Evolutionary conservation across 1,140 invertebrate genomes (phyloP).

Genomic region (Drosophila bocqueti): DNA sequence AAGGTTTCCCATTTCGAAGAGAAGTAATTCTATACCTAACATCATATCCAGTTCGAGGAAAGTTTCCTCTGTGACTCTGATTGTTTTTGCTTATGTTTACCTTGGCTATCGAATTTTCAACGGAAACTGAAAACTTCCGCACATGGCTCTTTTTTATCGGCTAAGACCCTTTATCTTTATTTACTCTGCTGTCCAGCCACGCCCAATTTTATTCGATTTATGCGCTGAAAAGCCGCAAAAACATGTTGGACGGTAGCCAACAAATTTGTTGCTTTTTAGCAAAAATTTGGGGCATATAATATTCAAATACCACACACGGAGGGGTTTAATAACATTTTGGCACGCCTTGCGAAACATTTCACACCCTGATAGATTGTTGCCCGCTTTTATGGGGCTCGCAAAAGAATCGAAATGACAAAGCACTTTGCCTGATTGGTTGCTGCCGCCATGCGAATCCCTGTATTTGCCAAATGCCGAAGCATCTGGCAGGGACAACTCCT

Average conservation of each 20-base stretch:
- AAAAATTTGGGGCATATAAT: conserved; percentile 49
- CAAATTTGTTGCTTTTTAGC: conserved; percentile 28
- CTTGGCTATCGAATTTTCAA: background rate
- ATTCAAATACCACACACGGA: conserved; percentile 50
- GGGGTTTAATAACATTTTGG: conserved; percentile 62
- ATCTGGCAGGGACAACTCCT: conserved; percentile 2
- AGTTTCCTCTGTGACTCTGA: background rate
- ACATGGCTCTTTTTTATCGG: conserved; percentile 15
- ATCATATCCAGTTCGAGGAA: too few relatives aligned
- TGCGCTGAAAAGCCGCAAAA: conserved; percentile 36
- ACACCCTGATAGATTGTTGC: conserved; percentile 39
- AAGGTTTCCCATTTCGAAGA: background rate
- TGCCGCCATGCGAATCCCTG: conserved; percentile 6
- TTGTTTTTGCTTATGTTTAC: conserved; percentile 2
- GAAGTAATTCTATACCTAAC: background rate
- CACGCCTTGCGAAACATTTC: conserved; percentile 42
- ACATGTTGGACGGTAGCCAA: conserved; percentile 30
- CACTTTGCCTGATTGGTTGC: conserved; percentile 41
- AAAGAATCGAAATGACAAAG: conserved; percentile 17
- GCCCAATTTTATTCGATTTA: conserved; percentile 51
- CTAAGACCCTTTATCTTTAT: conserved; percentile 22
- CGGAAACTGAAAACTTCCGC: conserved; percentile 2
- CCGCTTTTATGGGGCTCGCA: conserved; percentile 13
- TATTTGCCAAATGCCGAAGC: conserved; percentile 8
- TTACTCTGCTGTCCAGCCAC: conserved; percentile 20